These are phyloP conservation scores for Porites divaricata DNA, from an alignment of 92 coral and sea anemone species.

Conservation along the genomic window DNA sequence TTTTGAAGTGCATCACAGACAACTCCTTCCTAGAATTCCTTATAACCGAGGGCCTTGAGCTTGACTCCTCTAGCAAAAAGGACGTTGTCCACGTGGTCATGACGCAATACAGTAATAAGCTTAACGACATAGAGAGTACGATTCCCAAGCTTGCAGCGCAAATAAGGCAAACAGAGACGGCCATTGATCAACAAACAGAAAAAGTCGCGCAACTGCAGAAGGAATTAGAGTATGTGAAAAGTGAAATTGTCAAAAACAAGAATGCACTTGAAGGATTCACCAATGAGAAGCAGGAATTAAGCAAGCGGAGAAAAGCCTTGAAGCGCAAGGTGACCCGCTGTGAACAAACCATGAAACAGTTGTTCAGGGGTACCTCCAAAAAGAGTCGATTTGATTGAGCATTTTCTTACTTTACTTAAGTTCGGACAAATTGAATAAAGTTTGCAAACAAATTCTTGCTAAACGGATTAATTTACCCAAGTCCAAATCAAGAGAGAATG, in stretches of 20 bases:
- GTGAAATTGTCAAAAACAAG: conserved; percentile 34
- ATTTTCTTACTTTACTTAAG: not conserved
- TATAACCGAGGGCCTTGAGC: conserved; percentile 41
- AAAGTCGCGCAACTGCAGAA: conserved; percentile 23
- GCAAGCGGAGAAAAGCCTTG: conserved; percentile 17
- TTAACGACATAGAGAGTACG: conserved; percentile 5
- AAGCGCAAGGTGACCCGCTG: conserved; percentile 43
- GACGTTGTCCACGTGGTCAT: conserved; percentile 30
- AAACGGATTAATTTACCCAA: too few relatives aligned
- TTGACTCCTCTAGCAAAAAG: conserved; percentile 29
- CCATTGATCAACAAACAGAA: conserved; percentile 28
- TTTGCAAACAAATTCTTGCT: not conserved
- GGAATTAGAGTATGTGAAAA: conserved; percentile 25
- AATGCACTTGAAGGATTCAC: not conserved
- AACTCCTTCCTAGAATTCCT: conserved; percentile 47
- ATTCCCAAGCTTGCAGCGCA: conserved; percentile 38
- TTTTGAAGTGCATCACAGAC: conserved; percentile 46
- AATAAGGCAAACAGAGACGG: conserved; percentile 29
- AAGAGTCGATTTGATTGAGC: conserved; percentile 24
- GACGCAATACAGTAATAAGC: conserved; percentile 30
- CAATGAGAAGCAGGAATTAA: conserved; percentile 16
- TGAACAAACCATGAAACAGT: conserved; percentile 26
- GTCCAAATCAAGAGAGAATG: too few relatives aligned
- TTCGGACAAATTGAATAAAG: too few relatives aligned
- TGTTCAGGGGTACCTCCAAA: conserved; percentile 12